These are phyloP conservation scores for Parochlus steinenii DNA, from an alignment of 2,888 invertebrate genomes.

Conservation along the genomic window DNA sequence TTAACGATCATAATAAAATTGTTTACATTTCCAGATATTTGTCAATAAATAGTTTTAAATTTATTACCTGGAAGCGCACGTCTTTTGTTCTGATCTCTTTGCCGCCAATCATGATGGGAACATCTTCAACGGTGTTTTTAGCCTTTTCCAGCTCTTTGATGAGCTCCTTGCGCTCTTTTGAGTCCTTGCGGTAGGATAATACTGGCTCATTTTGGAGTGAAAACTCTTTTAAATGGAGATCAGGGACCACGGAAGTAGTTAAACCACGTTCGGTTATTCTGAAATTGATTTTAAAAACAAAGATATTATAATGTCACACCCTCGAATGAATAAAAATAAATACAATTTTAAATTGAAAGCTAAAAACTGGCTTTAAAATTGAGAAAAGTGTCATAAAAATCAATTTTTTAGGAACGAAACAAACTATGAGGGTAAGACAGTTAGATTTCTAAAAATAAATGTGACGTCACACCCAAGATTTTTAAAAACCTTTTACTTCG, in stretches of 20 bases:
- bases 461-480: too few species aligned
- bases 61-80: slow-evolving; percentile 60
- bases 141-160: slow-evolving; percentile 49
- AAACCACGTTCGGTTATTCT: slow-evolving; percentile 28
- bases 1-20: background rate
- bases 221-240: slow-evolving; percentile 47
- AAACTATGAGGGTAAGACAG: too few species aligned
- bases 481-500: too few species aligned
- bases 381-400: too few species aligned
- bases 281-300: too few species aligned
- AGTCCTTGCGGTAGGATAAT: slow-evolving; percentile 63
- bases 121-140: slow-evolving; percentile 52
- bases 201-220: slow-evolving; percentile 64
- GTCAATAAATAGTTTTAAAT: slow-evolving; percentile 24
- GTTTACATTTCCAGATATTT: background rate
- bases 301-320: too few species aligned
- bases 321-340: too few species aligned
- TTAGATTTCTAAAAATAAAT: too few species aligned
- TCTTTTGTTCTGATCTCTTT: slow-evolving; percentile 62
- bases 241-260: slow-evolving; percentile 46
- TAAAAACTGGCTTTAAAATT: too few species aligned
- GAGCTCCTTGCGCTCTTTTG: slow-evolving; percentile 60
- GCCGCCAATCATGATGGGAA: slow-evolving; percentile 94
- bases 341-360: too few species aligned
- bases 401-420: too few species aligned